Evolutionary conservation across 2,113 vertebrate species (phyloP), one percentile per base, ranked within the genome.

Genomic region (Melanerpes formicivorus): DNA sequence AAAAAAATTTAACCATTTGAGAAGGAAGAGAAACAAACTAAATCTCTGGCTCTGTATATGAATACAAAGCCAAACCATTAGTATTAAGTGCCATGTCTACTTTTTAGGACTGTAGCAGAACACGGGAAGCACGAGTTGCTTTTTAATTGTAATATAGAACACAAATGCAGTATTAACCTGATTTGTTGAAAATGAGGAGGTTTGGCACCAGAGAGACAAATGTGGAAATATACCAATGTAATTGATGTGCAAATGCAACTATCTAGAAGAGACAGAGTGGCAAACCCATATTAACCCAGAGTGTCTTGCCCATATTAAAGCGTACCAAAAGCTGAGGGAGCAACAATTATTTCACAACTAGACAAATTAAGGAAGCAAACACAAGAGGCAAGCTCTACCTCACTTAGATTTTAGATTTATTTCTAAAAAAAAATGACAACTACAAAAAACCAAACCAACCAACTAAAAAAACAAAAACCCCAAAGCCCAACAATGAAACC

Each of bases 11-110:
- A 66, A 74, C 25, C 55, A 18, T 81, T 78, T 65, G 76, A 66
- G 87, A 80, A 70, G 34, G 56, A 89, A 25, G 9, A 90, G 73
- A 71, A 94, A 40, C 19, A 95, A 93, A 58, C 25, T 14, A 82
- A 60, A 59, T 59, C 22, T 65, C 40, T 74, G 9, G 18, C 40
- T 84, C 32, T 81, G 23, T 5, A 19, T 73, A 30, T 50, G 54
- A 72, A 72, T 79, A 67, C 22, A 78, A 46, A 88, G 64, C 66
- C 76, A 78, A 44, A 13, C 23, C 19, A 42, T 63, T 27, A 25
- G 11, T 48, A 26, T 44, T 50, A 71, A 80, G 40, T 62, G 32
- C 14, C 9, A 2, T 30, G 17, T 34, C 60, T 85, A 2, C 32
- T n/a, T 76, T 55, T 63, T 22, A 72, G 67, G 42, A 71, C 14